phyloP scores from a whole-genome alignment of 35 echinoderm and acorn worm genomes.

The Chiridota heheva region DNA sequence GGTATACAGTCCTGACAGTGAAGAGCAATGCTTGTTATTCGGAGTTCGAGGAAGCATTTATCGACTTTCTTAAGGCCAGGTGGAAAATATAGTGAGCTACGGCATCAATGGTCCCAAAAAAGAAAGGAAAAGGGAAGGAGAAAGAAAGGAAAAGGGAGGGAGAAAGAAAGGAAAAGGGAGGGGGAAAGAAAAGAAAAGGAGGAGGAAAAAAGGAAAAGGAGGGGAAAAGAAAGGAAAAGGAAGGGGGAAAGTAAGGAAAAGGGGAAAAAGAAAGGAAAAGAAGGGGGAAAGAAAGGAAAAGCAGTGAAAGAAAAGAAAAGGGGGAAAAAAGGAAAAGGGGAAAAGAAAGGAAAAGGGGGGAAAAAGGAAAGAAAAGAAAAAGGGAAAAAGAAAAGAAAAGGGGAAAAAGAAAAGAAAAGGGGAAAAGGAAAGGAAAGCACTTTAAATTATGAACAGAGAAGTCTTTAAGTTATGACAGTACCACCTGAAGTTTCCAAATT shows the following conservation, averaged over 20 bases:
- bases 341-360: background rate
- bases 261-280: background rate
- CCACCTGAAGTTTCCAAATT: too few species aligned
- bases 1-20: too few species aligned
- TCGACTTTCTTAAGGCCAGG: background rate
- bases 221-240: background rate
- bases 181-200: background rate
- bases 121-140: background rate
- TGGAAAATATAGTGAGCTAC: background rate
- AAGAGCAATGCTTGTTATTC: too few species aligned
- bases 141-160: background rate
- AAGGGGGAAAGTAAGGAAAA: background rate
- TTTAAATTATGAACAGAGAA: too few species aligned
- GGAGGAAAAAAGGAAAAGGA: background rate
- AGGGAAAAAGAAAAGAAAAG: background rate
- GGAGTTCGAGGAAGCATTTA: too few species aligned
- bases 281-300: too few species aligned
- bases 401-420: background rate
- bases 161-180: background rate
- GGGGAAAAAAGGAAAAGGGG: background rate
- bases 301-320: background rate
- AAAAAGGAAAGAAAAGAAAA: background rate
- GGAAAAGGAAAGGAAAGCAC: conserved; percentile 3
- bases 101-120: background rate
- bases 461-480: too few species aligned